A percentile compares a stretch with the other conserved stretches of the same genome.
Evolutionary conservation across 2,797 vertebrate species (phyloP).

Genomic region (Sylvilagus floridanus): DNA sequence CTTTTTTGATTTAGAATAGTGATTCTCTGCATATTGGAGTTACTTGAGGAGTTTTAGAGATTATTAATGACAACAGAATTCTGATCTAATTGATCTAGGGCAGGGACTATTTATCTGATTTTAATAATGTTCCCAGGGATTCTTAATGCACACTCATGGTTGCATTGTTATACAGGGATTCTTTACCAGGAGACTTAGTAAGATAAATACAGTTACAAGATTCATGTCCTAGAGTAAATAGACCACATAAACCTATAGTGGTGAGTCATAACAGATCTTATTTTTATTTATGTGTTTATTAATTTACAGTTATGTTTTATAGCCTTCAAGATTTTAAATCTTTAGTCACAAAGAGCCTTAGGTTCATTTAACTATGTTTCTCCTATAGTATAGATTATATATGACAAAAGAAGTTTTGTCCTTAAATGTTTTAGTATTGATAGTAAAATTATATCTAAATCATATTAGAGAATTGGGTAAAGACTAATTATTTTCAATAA

Average conservation of each 20-base stretch:
- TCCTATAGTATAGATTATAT: background rate
- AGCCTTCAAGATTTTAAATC: conserved; percentile 33
- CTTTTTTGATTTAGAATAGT: background rate
- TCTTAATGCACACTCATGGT: background rate
- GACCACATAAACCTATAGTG: background rate
- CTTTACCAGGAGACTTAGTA: background rate
- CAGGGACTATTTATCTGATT: background rate
- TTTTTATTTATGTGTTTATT: background rate
- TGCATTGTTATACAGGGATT: background rate
- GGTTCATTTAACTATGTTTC: background rate
- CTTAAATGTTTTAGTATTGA: conserved; percentile 18
- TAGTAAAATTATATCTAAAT: background rate
- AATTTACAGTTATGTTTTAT: background rate
- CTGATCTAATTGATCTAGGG: background rate
- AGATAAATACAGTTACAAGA: background rate
- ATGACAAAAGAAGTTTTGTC: background rate
- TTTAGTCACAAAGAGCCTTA: background rate
- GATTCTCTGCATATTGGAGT: background rate
- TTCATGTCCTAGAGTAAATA: conserved; percentile 11
- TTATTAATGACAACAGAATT: background rate
- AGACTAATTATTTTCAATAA: conserved; percentile 47
- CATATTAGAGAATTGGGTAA: background rate
- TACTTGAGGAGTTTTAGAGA: background rate
- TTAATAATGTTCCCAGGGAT: background rate
- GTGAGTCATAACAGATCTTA: background rate